Evolutionary conservation across 1,140 invertebrate species (phyloP).

Genomic region (Nixonia krombeini): DNA sequence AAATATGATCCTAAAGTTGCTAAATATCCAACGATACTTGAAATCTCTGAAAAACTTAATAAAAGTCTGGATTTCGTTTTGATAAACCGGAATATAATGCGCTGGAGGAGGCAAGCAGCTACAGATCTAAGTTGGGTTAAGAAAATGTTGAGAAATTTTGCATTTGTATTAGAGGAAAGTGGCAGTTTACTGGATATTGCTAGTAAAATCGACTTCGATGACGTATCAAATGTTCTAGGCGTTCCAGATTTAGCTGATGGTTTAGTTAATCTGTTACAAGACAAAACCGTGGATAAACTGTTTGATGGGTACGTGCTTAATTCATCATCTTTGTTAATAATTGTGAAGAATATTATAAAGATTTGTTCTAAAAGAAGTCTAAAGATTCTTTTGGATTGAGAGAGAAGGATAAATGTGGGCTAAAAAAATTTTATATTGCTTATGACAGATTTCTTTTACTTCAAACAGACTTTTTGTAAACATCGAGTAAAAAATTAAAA

Average conservation of each 20-base stretch:
- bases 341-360: no score
- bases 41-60: slow-evolving; percentile 53
- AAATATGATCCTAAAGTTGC: slow-evolving; percentile 53
- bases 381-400: no score
- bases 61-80: slow-evolving; percentile 54
- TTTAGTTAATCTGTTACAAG: slow-evolving; percentile 58
- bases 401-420: no score
- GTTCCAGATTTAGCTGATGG: slow-evolving; percentile 60
- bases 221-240: slow-evolving; percentile 56
- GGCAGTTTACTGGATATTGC: slow-evolving; percentile 61
- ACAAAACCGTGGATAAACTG: slow-evolving; percentile 68
- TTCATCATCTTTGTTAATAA: no score
- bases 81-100: slow-evolving; percentile 48
- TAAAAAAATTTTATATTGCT: no score
- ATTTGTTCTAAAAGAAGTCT: no score
- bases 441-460: no score
- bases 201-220: slow-evolving; percentile 63
- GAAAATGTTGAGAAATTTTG: slow-evolving; percentile 55
- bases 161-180: slow-evolving; percentile 53
- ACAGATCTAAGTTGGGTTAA: slow-evolving; percentile 59
- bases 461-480: no score
- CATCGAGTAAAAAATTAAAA: no score
- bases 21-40: slow-evolving; percentile 47
- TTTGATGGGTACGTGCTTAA: slow-evolving; percentile 64
- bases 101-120: slow-evolving; percentile 50